Conservation (phyloP, 2,888 invertebrate species). For the Creontiades dilutus region DNA sequence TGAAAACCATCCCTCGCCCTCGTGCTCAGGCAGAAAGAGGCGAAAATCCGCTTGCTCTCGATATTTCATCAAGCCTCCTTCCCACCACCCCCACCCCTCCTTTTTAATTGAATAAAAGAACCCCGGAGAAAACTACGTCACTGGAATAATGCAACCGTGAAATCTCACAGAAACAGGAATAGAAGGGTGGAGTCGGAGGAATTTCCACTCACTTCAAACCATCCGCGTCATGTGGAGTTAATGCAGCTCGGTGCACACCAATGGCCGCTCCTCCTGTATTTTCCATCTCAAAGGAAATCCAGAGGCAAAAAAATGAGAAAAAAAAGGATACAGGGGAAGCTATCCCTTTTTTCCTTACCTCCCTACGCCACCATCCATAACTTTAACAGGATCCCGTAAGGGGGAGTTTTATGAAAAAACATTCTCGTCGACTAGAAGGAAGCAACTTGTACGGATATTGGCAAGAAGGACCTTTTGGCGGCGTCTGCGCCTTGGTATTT, state of each 20-base stretch:
- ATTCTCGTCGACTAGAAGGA: not conserved
- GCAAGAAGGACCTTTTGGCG: too few species aligned
- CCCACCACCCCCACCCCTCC: not conserved
- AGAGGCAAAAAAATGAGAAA: constrained; percentile 5
- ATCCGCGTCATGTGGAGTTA: constrained; percentile 44
- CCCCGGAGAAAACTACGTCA: not conserved
- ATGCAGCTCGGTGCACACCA: constrained; percentile 42
- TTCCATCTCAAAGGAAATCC: constrained; percentile 46
- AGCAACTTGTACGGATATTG: too few species aligned
- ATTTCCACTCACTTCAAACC: constrained; percentile 39
- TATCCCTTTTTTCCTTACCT: constrained; percentile 11
- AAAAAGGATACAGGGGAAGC: not conserved
- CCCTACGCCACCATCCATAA: constrained; percentile 7
- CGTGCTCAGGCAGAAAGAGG: not conserved
- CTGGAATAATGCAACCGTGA: constrained; percentile 29
- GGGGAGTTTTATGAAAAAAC: constrained; percentile 33
- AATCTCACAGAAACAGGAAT: constrained; percentile 32
- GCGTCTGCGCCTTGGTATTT: too few species aligned
- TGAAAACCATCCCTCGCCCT: not conserved
- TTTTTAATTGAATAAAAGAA: constrained; percentile 39
- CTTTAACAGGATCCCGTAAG: not conserved
- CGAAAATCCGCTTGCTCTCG: constrained; percentile 36
- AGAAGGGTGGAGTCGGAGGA: constrained; percentile 8
- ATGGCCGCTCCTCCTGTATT: constrained; percentile 4
- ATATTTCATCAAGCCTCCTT: constrained; percentile 27